Percentiles rank a stretch among this genome's conserved stretches.
Conservation (phyloP, 2,888 invertebrate species). For the Thumatha senex region DNA sequence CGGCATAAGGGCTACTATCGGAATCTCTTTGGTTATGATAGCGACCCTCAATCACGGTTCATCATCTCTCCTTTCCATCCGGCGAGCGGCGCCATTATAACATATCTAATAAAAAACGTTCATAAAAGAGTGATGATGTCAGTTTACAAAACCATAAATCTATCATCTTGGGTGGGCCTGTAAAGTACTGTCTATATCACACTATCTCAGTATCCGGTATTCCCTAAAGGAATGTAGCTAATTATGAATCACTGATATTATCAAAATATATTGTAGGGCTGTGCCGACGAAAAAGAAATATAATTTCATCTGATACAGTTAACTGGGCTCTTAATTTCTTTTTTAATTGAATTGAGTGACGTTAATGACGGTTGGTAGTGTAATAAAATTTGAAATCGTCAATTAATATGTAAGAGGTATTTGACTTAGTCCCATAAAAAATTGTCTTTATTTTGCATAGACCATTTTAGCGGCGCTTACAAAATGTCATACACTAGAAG, state of each 20-base stretch:
- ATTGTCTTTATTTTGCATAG: too few species aligned
- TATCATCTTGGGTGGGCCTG: slow-evolving; percentile 8
- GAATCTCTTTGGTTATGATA: too few species aligned
- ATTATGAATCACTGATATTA: slow-evolving; percentile 53
- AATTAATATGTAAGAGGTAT: too few species aligned
- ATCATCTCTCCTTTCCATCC: too few species aligned
- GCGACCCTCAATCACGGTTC: too few species aligned
- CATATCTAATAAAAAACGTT: too few species aligned
- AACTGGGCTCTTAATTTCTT: background rate
- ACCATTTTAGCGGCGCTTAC: too few species aligned
- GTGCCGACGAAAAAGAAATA: background rate
- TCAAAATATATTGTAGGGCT: slow-evolving; percentile 35
- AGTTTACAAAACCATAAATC: too few species aligned
- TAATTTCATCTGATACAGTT: background rate
- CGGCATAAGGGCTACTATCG: too few species aligned
- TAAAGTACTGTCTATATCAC: slow-evolving; percentile 1
- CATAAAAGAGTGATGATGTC: background rate
- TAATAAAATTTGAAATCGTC: background rate
- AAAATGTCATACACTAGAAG: too few species aligned
- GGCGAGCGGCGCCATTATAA: too few species aligned
- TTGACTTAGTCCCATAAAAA: too few species aligned
- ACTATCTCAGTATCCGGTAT: slow-evolving; percentile 12
- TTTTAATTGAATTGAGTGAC: background rate
- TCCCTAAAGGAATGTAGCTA: slow-evolving; percentile 41
- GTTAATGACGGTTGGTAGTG: background rate